Percentiles rank a stretch among this genome's conserved stretches.
phyloP scores from a whole-genome alignment of 1,140 invertebrate species.

The Aradophagus sp. region DNA sequence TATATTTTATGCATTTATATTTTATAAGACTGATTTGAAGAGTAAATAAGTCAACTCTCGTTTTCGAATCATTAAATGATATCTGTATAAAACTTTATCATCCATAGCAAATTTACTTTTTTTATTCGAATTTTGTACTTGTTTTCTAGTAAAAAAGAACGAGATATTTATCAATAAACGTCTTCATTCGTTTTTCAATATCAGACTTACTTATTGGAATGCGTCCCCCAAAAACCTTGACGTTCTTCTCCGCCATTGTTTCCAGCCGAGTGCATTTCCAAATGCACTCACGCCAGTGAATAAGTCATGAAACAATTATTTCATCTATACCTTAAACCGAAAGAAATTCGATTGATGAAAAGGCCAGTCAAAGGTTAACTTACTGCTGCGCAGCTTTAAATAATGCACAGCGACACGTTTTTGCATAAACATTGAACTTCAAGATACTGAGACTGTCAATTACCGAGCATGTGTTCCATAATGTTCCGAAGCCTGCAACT shows the following conservation, averaged over 20 bases:
- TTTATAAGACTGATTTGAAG: not conserved
- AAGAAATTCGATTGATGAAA: slow-evolving; percentile 13
- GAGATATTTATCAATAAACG: slow-evolving; percentile 15
- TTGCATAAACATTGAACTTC: slow-evolving; percentile 31
- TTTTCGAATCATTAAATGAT: too few species aligned
- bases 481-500: not conserved
- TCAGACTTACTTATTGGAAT: slow-evolving; percentile 1
- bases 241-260: not conserved
- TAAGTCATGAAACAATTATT: slow-evolving; percentile 11
- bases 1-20: too few species aligned
- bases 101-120: not conserved
- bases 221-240: not conserved
- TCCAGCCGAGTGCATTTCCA: not conserved
- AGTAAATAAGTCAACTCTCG: too few species aligned
- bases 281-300: slow-evolving; percentile 7
- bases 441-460: too few species aligned
- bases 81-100: too few species aligned
- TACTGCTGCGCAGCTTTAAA: slow-evolving; percentile 7
- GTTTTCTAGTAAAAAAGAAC: slow-evolving; percentile 10
- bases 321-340: slow-evolving; percentile 9
- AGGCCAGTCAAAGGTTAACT: slow-evolving; percentile 18
- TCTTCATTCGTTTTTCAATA: slow-evolving; percentile 19
- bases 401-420: slow-evolving; percentile 16
- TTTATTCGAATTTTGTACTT: slow-evolving; percentile 13
- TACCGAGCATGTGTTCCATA: too few species aligned